Base-by-base conservation (phyloP, 1,140 invertebrate species). In the Lepidurus arcticus region DNA sequence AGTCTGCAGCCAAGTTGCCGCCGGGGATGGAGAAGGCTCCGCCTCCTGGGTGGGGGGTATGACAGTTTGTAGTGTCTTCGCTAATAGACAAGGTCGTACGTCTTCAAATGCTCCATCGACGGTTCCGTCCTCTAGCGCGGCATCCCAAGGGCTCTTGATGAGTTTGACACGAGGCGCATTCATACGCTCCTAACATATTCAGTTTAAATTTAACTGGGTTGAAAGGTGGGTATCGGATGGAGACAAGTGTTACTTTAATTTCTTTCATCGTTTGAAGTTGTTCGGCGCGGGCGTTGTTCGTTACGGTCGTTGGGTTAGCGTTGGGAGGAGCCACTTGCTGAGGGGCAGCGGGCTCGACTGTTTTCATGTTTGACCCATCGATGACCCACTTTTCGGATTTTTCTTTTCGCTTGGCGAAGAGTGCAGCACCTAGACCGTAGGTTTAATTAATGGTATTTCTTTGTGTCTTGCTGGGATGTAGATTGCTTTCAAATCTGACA, bases 371-470 rank as follows among this genome's bases (percentile, higher is more conserved):
- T 73, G 84, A 92, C 81, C 85, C 92, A 81, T 94, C 93, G 21
- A 95, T 91, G 21, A 95, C 88, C 92, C 92, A 96, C 84, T 94
- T 93, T 83, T 94, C 92, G 7, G 92, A 92, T 81, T 91, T 89
- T 87, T 92, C 93, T 83, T 92, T 91, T 74, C 94, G 88, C 84
- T 94, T 94, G 24, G 93, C 93, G 86, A 95, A 95, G 82, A 95
- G 88, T 85, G 93, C 91, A 16, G 93, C 93, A 78, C 93, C 93
- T 92, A 80, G 7, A 42, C 47, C 81, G 81, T 80, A 16, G 3
- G 44, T 7, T 75, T 21, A 65, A 5, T 65, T 47, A 16, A 65
- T 21, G n/a, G 21, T 0, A 21, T 34, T 34, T 34, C 34, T 34
- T 34, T 34, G 34, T 4, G 2, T 34, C 34, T 3, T 34, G 34